These are phyloP conservation scores for Galemys pyrenaicus DNA, from an alignment of 2,113 vertebrate species.

Conservation along the genomic window DNA sequence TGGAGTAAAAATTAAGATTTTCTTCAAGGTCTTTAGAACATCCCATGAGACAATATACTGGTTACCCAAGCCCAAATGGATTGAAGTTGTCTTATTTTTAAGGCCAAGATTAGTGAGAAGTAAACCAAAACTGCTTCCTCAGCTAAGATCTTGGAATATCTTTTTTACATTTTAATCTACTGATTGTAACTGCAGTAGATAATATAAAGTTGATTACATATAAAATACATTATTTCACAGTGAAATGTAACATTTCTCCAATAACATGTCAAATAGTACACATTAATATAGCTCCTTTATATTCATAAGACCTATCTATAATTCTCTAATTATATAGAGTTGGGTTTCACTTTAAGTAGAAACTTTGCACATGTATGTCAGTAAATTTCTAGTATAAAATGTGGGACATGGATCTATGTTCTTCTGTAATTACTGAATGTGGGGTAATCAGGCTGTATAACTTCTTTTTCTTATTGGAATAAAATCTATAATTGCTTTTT, in stretches of 20 bases:
- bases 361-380: not conserved
- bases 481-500: not conserved
- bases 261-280: constrained; percentile 22
- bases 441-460: constrained; percentile 38
- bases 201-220: constrained; percentile 40
- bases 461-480: constrained; percentile 46
- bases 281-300: not conserved
- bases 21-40: not conserved
- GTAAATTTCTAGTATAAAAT: constrained; percentile 44
- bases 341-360: constrained; percentile 40
- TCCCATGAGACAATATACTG: not conserved
- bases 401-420: not conserved
- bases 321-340: constrained; percentile 19
- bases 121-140: not conserved
- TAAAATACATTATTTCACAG: not conserved
- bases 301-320: not conserved
- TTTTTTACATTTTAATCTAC: not conserved
- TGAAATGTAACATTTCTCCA: constrained; percentile 51
- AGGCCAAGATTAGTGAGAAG: not conserved
- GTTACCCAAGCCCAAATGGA: not conserved
- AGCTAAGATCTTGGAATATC: not conserved
- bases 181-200: constrained; percentile 7
- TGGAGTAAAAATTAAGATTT: not conserved
- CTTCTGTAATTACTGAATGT: constrained; percentile 28
- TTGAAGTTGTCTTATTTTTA: not conserved